A percentile compares a stretch with the other conserved stretches of the same genome.
Evolutionary conservation across 1,140 invertebrate genomes (phyloP).

Genomic region (Eumaeus atala): DNA sequence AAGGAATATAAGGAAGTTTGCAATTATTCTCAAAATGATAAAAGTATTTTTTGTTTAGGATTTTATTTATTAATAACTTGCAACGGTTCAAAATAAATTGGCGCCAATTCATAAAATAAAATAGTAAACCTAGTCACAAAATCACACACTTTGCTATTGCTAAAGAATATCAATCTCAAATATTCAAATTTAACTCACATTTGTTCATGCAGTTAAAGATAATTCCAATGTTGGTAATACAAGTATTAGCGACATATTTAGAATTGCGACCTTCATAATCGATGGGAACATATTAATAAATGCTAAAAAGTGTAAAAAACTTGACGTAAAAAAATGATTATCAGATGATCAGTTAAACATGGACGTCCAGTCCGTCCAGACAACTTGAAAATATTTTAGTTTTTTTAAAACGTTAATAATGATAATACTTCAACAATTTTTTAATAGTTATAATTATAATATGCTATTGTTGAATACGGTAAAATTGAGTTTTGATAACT

Average conservation of each 20-base stretch:
- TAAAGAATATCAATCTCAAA: not conserved
- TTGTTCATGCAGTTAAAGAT: not conserved
- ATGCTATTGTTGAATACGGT: not conserved
- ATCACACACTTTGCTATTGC: not conserved
- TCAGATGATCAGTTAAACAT: too few relatives aligned
- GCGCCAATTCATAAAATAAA: not conserved
- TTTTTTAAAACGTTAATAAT: not conserved
- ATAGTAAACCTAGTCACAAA: not conserved
- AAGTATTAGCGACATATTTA: not conserved
- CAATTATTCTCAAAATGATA: too few relatives aligned
- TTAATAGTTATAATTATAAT: too few relatives aligned
- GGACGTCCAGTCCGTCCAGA: too few relatives aligned
- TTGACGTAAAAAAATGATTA: too few relatives aligned
- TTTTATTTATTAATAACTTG: too few relatives aligned
- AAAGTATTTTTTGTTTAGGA: too few relatives aligned
- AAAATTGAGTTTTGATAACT: not conserved
- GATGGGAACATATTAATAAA: not conserved
- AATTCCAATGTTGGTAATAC: conserved; percentile 1
- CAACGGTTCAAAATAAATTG: too few relatives aligned
- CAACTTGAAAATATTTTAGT: not conserved
- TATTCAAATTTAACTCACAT: not conserved
- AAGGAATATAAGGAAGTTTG: too few relatives aligned
- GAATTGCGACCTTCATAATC: conserved; percentile 3
- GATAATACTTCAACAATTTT: not conserved
- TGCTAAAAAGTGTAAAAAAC: too few relatives aligned